These are phyloP conservation scores for Phania funesta DNA, from an alignment of 2,888 invertebrate species.

Conservation along the genomic window DNA sequence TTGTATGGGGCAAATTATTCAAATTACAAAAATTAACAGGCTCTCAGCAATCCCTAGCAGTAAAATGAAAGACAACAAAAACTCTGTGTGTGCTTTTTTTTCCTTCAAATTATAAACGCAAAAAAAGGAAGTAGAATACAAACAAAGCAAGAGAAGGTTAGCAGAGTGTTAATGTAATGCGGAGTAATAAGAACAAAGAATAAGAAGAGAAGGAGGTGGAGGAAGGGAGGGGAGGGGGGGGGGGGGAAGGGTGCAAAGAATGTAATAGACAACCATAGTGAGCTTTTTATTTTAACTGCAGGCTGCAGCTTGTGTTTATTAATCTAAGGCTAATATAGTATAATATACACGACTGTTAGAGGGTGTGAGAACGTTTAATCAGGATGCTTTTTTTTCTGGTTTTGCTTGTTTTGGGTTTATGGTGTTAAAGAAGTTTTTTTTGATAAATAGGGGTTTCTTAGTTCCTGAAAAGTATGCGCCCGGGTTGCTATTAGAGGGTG, in stretches of 20 bases:
- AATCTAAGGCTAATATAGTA: slow-evolving; percentile 53
- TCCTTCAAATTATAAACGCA: slow-evolving; percentile 44
- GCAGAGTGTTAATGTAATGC: slow-evolving; percentile 61
- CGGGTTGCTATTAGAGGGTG: slow-evolving; percentile 2
- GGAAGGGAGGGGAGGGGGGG: background rate
- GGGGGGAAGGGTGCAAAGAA: background rate
- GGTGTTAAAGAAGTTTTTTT: slow-evolving; percentile 17
- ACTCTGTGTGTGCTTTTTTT: slow-evolving; percentile 10
- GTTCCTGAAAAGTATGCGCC: background rate
- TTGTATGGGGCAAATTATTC: slow-evolving; percentile 69
- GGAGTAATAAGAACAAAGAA: slow-evolving; percentile 35
- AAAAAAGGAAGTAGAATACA: slow-evolving; percentile 28
- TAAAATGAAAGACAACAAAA: slow-evolving; percentile 10
- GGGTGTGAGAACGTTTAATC: slow-evolving; percentile 39
- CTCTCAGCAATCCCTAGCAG: slow-evolving; percentile 63
- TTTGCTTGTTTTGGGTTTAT: slow-evolving; percentile 40
- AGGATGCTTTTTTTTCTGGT: slow-evolving; percentile 43
- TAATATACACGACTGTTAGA: background rate
- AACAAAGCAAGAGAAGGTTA: slow-evolving; percentile 39
- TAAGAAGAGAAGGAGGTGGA: background rate
- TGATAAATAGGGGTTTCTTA: background rate
- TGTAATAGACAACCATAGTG: slow-evolving; percentile 22
- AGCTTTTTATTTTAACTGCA: slow-evolving; percentile 34
- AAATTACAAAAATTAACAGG: slow-evolving; percentile 70
- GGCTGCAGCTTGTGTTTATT: slow-evolving; percentile 24